phyloP scores from a whole-genome alignment of 2,888 invertebrate species.

The Hoplodrina blanda region DNA sequence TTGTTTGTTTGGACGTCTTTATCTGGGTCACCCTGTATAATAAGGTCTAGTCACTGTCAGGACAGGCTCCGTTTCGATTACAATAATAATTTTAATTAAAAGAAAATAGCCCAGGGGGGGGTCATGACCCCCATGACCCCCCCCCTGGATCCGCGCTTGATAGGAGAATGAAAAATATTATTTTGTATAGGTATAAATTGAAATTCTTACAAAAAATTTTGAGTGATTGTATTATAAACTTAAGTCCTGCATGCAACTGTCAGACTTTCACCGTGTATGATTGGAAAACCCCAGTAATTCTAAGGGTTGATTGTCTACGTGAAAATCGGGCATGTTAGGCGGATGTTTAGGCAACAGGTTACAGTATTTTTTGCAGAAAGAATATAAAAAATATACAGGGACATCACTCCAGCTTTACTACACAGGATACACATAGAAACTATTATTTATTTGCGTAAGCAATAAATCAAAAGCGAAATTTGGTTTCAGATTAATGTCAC shows the following conservation, averaged over 20 bases:
- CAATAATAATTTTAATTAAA: too few species aligned
- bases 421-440: constrained; percentile 4
- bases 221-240: neutral
- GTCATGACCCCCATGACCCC: too few species aligned
- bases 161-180: neutral
- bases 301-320: constrained; percentile 32
- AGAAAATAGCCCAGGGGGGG: too few species aligned
- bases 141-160: too few species aligned
- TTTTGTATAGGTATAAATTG: neutral
- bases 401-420: neutral
- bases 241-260: neutral
- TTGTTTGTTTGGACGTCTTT: too few species aligned
- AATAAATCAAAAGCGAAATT: constrained; percentile 51
- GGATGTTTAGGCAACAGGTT: constrained; percentile 60
- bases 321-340: constrained; percentile 40
- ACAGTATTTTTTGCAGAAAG: constrained; percentile 14
- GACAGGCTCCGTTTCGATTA: too few species aligned
- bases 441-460: constrained; percentile 51
- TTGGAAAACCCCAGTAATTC: constrained; percentile 22
- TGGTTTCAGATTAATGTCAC: constrained; percentile 69
- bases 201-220: neutral
- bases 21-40: too few species aligned
- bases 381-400: neutral
- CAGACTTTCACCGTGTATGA: constrained; percentile 10
- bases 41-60: too few species aligned